Base-by-base conservation (phyloP, 2,113 vertebrate species). In the Drymodes brunneopygia region DNA sequence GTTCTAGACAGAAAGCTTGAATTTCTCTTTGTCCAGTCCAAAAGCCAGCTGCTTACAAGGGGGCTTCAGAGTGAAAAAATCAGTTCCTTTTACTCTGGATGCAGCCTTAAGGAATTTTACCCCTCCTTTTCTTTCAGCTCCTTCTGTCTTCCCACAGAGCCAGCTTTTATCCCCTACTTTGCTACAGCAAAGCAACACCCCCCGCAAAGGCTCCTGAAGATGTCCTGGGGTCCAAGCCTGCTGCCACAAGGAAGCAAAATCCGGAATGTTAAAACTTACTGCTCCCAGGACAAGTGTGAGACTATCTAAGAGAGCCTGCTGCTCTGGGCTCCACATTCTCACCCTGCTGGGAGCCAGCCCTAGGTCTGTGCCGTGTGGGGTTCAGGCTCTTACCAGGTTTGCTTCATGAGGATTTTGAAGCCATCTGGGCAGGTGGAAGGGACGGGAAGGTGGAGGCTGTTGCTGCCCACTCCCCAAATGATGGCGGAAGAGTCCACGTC, bases 331-430 rank as follows among this genome's bases (percentile, higher is more conserved):
- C 54, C 60, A 16, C 12, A 14, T 10, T 47, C 69, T 16, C 38
- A 38, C 38, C 78, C 71, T 64, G 42, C 61, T 70, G 66, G 22
- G 38, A 87, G 45, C 22, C 50, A 94, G 80, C 42, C 47, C 23
- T 1, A 29, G 45, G 18, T 42, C 21, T 44, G 16, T 27, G 47
- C 57, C 35, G 20, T 33, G 27, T 22, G 12, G 60, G 81, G 75
- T 83, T 73, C n/a, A 54, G 57, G 54, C 38, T 91, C 98, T 98
- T 98, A 99, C 99, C 99, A 99, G 27, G 99, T 99, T 96, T 99
- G 99, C 95, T 99, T 99, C 99, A 99, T 99, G 90, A 99, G 99
- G 97, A 99, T 99, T 97, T 99, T 99, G 98, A 99, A 99, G 86
- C 99, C 99, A 51, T 99, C 99, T 1, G 99, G 99, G 95, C 99